Percentiles rank a stretch among this genome's conserved stretches.
Conservation (phyloP, 2,113 vertebrate species). For the Rhagologus leucostigma region DNA sequence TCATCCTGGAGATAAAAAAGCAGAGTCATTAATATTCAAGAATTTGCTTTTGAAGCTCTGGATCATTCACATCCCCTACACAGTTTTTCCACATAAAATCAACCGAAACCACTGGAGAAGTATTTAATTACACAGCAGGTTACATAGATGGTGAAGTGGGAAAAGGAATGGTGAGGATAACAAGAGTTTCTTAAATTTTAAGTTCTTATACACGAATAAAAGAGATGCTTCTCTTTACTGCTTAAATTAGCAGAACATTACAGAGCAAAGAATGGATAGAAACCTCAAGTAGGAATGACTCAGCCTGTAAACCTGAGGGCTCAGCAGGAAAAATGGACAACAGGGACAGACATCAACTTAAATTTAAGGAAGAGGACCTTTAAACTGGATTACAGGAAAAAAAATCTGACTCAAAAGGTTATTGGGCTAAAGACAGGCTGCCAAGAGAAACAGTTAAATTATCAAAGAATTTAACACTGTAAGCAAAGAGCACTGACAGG, state of each 20-base stretch:
- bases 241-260: constrained; percentile 12
- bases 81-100: neutral
- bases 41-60: neutral
- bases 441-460: constrained; percentile 7
- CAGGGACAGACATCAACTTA: neutral
- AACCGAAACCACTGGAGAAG: neutral
- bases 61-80: neutral
- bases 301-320: neutral
- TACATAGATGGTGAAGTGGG: neutral
- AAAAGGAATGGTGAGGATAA: neutral
- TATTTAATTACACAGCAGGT: neutral
- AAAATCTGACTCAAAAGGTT: neutral
- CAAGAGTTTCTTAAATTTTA: neutral
- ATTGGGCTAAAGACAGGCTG: neutral
- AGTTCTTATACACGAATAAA: neutral
- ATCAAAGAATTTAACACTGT: neutral
- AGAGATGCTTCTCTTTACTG: too few relatives aligned
- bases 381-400: neutral
- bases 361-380: neutral
- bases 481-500: neutral
- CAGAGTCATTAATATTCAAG: neutral
- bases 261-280: neutral
- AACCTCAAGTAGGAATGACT: neutral
- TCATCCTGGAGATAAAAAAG: neutral
- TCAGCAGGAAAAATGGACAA: neutral